Evolutionary conservation across 2,888 invertebrate genomes (phyloP), one percentile per base, ranked within the genome.

Genomic region (Bembecia ichneumoniformis): DNA sequence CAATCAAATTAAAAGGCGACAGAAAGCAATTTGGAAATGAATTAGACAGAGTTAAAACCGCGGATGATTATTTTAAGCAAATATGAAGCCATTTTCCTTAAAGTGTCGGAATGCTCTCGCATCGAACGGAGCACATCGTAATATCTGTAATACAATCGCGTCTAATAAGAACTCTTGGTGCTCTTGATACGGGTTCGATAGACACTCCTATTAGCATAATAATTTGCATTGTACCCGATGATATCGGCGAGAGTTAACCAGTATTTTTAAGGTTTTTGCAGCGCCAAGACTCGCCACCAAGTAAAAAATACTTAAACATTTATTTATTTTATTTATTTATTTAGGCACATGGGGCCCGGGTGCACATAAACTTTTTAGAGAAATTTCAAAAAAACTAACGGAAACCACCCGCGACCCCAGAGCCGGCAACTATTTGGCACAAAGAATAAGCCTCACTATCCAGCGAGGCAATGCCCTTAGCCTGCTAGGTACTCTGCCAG

Each of bases 111-210:
- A 28, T 28, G 43, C 14, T 40, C 7, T n/a, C 44, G 44, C 17
- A 11, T 14, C 2, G 11, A 10, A 13, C 34, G 20, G 11, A 11
- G 46, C 46, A 11, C 46, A 11, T 5, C 5, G 34, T 47, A 62
- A 63, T 73, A 76, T 76, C 74, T 66, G 60, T 74, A 76, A 75
- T 76, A 71, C 68, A 71, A 76, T 77, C 73, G 57, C 65, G 62
- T 70, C 68, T 66, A 68, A 74, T 76, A 76, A 72, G 69, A 69
- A 68, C 64, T 61, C 64, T 63, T 28, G 9, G 28, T 7, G 28
- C 28, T 28, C 28, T 28, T 69, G 74, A 74, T 70, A 64, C 64
- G 73, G 75, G 75, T 76, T 65, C 74, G 63, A 74, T 71, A 67
- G 63, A 59, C 60, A 58, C 43, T 43, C 62, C 64, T 63, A 69